These are phyloP conservation scores for Blennius ocellaris DNA, from an alignment of 2,113 vertebrate species.

Conservation along the genomic window DNA sequence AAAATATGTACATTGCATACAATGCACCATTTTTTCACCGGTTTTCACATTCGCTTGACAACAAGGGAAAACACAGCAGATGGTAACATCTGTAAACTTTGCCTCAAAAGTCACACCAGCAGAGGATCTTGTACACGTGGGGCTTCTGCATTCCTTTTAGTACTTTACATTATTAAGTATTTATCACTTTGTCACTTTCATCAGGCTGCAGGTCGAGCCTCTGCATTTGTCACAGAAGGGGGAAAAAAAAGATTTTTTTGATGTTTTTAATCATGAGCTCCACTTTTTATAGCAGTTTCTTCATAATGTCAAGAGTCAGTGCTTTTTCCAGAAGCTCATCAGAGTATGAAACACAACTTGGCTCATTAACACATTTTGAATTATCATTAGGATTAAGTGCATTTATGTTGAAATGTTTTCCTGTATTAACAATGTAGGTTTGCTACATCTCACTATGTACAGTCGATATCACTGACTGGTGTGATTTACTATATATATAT, in stretches of 20 bases:
- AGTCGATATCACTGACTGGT: too few species aligned
- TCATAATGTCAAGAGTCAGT: neutral
- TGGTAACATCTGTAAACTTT: conserved; percentile 68
- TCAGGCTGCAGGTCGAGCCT: neutral
- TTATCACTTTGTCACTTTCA: conserved; percentile 6
- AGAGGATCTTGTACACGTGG: conserved; percentile 38
- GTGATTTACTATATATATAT: too few species aligned
- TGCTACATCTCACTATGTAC: too few species aligned
- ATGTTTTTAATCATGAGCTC: neutral
- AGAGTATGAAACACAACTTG: neutral
- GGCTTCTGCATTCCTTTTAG: conserved; percentile 20
- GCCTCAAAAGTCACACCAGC: conserved; percentile 44
- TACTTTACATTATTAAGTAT: conserved; percentile 2
- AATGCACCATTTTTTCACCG: conserved; percentile 39
- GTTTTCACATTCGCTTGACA: conserved; percentile 33
- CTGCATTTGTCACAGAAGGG: neutral
- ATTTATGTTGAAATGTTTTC: too few species aligned
- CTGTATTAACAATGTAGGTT: too few species aligned
- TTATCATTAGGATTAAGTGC: too few species aligned
- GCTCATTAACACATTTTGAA: too few species aligned
- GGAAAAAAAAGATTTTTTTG: neutral
- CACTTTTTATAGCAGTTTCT: neutral
- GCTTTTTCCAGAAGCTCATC: neutral
- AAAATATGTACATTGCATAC: conserved; percentile 43
- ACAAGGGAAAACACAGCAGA: conserved; percentile 52